Evolutionary conservation across 2,797 vertebrate species (phyloP), one percentile per base, ranked within the genome.

Genomic region (Erpetoichthys calabaricus): DNA sequence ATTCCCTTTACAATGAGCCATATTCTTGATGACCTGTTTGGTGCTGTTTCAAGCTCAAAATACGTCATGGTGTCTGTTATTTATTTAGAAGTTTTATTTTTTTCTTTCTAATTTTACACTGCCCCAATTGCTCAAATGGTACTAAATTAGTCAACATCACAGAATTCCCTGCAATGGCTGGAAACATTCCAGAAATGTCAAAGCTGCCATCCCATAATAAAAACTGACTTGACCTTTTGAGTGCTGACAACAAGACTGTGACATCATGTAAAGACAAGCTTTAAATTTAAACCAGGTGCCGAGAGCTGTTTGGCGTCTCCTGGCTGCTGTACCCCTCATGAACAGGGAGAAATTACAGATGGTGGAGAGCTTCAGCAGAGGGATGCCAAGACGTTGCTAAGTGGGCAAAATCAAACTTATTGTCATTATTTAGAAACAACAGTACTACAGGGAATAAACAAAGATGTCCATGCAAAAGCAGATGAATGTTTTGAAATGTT

Each of bases 251-350:
- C 73, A 73, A 59, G 65, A 70, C 63, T 68, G 81, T 81, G 82
- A 82, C 82, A 77, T 78, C 77, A 79, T 72, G 74, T 73, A 73
- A 73, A 83, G 83, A 81, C 3, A 70, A 79, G 75, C 63, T 75
- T 77, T 77, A 79, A 84, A 80, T 73, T 59, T 70, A 74, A 82
- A 76, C 76, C 82, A 84, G 82, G 78, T 81, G 79, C 64, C 0
- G 58, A 58, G 65, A 71, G 68, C 72, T 75, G 78, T 72, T 69
- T 64, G 73, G 72, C 41, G 61, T 72, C 60, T 49, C 5, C 59
- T 1, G 63, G 76, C 74, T 68, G 70, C 68, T 6, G 72, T 57
- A 43, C 47, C 47, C 47, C n/a, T 7, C 7, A 49, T 49, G 47
- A 7, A 7, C 47, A 49, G n/a, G n/a, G n/a, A 49, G 47, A 49